Evolutionary conservation across 92 coral and sea anemone genomes (phyloP), one percentile per base, ranked within the genome.

Genomic region (Virgularia gustaviana): DNA sequence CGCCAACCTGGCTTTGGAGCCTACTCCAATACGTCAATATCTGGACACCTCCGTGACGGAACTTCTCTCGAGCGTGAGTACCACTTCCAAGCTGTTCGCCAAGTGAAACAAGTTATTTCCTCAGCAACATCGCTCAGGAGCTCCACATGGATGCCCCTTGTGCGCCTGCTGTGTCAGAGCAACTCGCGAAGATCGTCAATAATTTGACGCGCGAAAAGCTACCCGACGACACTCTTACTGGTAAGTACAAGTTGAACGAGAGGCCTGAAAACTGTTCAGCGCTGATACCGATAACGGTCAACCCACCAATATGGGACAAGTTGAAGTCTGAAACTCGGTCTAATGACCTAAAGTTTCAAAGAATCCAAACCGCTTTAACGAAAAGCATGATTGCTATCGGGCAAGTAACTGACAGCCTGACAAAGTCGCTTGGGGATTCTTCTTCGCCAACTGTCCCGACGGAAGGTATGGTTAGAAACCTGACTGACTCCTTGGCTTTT

Each of bases 111-210:
- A 51, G 57, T 51, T 51, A 6, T 2, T 5, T 57, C 22, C 33
- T 4, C 5, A 6, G n/a, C 63, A 25, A 3, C n/a, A 57, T 57
- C 33, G 63, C 63, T 11, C 31, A 57, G 31, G 30, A 57, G 63
- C n/a, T 57, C 22, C 63, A 57, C 25, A 25, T 57, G 63, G 33
- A 57, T 15, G 63, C 63, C 4, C 63, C 63, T 24, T n/a, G 63
- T n/a, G 63, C 63, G 7, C 63, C 63, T 57, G 11, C 3, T 2
- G 33, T 57, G 6, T 37, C 31, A n/a, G n/a, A n/a, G n/a, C 6
- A 18, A 57, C 63, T 57, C n/a, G 63, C 63, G 63, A 57, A 33
- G 6, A n/a, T 57, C 63, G 63, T 23, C 63, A 57, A 57, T 57
- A 57, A 57, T 25, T 57, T 57, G 63, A 37, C 33, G 63, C 63